phyloP scores from a whole-genome alignment of 2,797 vertebrate species.

The Morelia viridis region DNA sequence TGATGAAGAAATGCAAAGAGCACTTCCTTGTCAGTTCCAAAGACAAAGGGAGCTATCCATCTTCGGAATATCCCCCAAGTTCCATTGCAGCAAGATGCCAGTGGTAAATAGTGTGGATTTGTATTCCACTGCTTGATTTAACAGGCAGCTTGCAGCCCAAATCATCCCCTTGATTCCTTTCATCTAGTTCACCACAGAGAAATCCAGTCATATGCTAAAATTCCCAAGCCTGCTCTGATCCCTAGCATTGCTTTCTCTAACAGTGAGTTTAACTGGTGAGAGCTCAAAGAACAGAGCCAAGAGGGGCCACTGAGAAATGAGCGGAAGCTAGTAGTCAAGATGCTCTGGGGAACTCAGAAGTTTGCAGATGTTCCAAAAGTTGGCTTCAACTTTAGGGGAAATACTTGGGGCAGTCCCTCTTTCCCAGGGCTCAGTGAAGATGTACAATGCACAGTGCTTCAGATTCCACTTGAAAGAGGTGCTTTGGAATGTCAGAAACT shows the following conservation, averaged over 20 bases:
- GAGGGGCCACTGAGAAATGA: neutral
- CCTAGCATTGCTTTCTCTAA: neutral
- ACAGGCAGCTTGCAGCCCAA: neutral
- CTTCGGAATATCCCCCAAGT: neutral
- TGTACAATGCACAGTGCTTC: neutral
- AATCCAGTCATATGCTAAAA: slow-evolving; percentile 5
- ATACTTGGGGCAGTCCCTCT: neutral
- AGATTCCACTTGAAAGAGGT: neutral
- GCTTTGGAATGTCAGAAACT: neutral
- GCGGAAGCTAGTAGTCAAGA: neutral
- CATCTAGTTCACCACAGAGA: neutral
- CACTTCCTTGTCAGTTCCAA: neutral
- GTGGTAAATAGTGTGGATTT: neutral
- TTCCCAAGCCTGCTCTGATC: neutral
- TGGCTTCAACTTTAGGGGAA: neutral
- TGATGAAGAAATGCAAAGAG: slow-evolving; percentile 3
- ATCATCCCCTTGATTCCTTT: neutral
- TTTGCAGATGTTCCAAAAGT: neutral
- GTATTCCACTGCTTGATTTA: neutral
- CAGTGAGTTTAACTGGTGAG: neutral
- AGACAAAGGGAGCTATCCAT: slow-evolving; percentile 17
- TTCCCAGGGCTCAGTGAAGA: neutral
- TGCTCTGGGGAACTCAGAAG: neutral
- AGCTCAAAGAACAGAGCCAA: neutral
- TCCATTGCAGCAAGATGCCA: neutral